Conservation (phyloP, 2,113 vertebrate genomes). For the Jaculus jaculus region DNA sequence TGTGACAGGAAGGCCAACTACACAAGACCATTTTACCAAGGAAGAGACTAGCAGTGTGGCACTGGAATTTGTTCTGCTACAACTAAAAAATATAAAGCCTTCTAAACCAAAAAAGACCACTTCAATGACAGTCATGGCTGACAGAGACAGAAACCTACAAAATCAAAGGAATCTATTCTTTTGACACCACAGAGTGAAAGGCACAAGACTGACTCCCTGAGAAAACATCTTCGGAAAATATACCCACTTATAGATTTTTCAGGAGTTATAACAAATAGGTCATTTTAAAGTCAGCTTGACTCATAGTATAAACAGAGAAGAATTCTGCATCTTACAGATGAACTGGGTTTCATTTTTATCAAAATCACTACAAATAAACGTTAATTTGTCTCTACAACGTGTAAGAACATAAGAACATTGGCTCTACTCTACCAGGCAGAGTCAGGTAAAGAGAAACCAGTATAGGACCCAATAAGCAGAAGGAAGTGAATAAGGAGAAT, state of each 20-base stretch:
- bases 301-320: not conserved
- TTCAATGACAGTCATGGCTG: not conserved
- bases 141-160: not conserved
- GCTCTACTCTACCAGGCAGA: not conserved
- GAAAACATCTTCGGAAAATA: constrained; percentile 35
- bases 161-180: not conserved
- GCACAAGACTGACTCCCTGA: not conserved
- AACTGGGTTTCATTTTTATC: constrained; percentile 9
- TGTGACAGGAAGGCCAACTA: constrained; percentile 8
- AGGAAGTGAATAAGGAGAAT: not conserved
- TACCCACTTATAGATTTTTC: constrained; percentile 12
- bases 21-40: constrained; percentile 22
- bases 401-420: not conserved
- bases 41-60: not conserved
- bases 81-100: constrained; percentile 12
- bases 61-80: not conserved
- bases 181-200: not conserved
- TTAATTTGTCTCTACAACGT: not conserved
- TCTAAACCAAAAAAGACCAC: not conserved
- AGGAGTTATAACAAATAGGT: constrained; percentile 16
- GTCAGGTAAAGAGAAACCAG: not conserved
- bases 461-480: not conserved
- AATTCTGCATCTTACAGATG: not conserved
- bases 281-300: not conserved
- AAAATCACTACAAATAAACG: not conserved